Percentiles rank a stretch among this genome's conserved stretches.
Conservation (phyloP, 2,888 invertebrate genomes). For the Lordiphosa fenestrarum region DNA sequence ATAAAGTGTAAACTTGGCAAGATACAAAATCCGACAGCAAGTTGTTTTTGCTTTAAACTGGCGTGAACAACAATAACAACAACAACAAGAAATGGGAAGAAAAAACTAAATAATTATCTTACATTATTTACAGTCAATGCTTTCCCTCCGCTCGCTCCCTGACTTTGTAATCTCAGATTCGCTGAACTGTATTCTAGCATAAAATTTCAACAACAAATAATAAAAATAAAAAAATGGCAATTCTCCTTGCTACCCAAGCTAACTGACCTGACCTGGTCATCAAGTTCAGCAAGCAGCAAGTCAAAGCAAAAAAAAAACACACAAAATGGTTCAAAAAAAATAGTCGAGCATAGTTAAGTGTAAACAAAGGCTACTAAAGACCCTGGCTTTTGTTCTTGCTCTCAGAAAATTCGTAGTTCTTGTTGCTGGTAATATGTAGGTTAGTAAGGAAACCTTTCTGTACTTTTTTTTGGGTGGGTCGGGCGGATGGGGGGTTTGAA, state of each 20-base stretch:
- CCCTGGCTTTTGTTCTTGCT: conserved; percentile 36
- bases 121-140: conserved; percentile 70
- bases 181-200: conserved; percentile 69
- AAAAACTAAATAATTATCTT: conserved; percentile 70
- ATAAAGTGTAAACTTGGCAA: conserved; percentile 59
- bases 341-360: conserved; percentile 38
- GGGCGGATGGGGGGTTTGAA: neutral
- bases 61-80: conserved; percentile 13
- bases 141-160: conserved; percentile 15
- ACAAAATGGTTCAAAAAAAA: conserved; percentile 12
- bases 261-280: conserved; percentile 44
- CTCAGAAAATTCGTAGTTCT: conserved; percentile 29
- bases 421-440: conserved; percentile 35
- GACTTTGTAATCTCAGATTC: conserved; percentile 52
- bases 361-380: conserved; percentile 54
- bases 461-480: neutral
- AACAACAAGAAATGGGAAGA: conserved; percentile 15
- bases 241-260: conserved; percentile 13
- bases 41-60: conserved; percentile 42
- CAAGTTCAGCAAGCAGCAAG: conserved; percentile 26
- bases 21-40: conserved; percentile 10
- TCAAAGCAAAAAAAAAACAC: conserved; percentile 10
- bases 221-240: conserved; percentile 4
- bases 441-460: conserved; percentile 13
- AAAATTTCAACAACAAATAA: conserved; percentile 53